These are phyloP conservation scores for Probosciger aterrimus DNA, from an alignment of 2,113 vertebrate genomes.

Conservation along the genomic window DNA sequence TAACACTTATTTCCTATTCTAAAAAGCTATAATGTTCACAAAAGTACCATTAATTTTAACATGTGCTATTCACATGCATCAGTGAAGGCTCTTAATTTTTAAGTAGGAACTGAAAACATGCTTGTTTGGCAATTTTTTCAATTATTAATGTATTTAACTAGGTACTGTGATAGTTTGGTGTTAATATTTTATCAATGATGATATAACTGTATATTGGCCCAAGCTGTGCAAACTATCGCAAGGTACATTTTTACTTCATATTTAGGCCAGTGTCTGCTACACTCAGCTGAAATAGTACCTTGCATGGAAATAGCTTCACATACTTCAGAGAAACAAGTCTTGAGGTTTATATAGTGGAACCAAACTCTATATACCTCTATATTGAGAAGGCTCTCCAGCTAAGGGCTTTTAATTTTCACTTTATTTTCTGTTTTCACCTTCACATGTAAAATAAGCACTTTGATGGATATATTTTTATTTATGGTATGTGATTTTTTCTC, in stretches of 20 bases:
- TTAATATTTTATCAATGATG: conserved; percentile 17
- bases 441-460: background rate
- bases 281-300: background rate
- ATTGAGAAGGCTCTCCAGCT: background rate
- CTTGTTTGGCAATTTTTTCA: background rate
- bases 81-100: conserved; percentile 19
- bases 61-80: background rate
- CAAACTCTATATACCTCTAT: background rate
- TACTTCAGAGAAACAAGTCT: background rate
- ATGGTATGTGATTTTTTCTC: background rate
- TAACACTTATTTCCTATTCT: background rate
- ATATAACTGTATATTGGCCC: background rate
- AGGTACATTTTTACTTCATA: background rate
- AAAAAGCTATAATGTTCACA: background rate
- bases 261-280: background rate
- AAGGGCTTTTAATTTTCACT: background rate
- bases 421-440: background rate
- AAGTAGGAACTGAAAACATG: background rate
- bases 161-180: background rate
- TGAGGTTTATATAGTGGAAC: background rate
- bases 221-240: background rate
- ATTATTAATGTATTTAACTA: conserved; percentile 41
- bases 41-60: conserved; percentile 43
- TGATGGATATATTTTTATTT: background rate
- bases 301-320: background rate